phyloP scores from a whole-genome alignment of 2,113 vertebrate genomes.

The Potamarius usumacintae region DNA sequence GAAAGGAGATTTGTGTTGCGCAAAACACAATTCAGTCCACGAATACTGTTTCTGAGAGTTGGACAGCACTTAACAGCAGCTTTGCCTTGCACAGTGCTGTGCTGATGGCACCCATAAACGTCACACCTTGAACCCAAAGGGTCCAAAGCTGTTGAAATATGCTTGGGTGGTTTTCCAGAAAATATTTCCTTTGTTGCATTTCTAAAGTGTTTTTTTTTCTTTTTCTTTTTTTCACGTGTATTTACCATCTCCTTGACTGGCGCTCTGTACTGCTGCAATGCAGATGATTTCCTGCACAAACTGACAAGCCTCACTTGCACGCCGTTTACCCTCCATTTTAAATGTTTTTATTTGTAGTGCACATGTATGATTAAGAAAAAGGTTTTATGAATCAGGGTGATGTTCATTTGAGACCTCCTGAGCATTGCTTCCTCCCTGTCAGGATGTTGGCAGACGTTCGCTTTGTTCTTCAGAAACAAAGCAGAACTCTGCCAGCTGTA shows the following conservation, averaged over 20 bases:
- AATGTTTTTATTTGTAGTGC: constrained; percentile 64
- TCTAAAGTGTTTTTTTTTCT: background rate
- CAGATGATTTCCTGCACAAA: constrained; percentile 56
- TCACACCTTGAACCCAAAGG: constrained; percentile 51
- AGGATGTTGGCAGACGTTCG: constrained; percentile 60
- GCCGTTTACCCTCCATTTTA: constrained; percentile 58
- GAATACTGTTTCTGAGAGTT: background rate
- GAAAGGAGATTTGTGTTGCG: constrained; percentile 51
- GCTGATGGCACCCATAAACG: constrained; percentile 52
- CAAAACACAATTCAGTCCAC: background rate
- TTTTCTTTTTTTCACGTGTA: constrained; percentile 50
- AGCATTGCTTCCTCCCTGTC: constrained; percentile 57
- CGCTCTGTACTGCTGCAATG: constrained; percentile 56
- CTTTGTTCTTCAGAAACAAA: constrained; percentile 62
- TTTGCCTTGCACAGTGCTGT: background rate
- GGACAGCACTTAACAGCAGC: constrained; percentile 1
- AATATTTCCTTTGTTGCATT: background rate
- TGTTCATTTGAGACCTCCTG: constrained; percentile 51
- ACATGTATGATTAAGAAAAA: constrained; percentile 60
- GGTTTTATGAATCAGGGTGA: constrained; percentile 60
- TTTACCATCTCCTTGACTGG: constrained; percentile 55
- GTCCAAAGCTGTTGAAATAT: background rate
- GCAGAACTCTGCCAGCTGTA: background rate
- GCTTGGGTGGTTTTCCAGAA: background rate
- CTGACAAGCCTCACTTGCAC: constrained; percentile 47